A percentile compares a stretch with the other conserved stretches of the same genome.
Evolutionary conservation across 2,888 invertebrate genomes (phyloP).

Genomic region (Chironomus tentans): DNA sequence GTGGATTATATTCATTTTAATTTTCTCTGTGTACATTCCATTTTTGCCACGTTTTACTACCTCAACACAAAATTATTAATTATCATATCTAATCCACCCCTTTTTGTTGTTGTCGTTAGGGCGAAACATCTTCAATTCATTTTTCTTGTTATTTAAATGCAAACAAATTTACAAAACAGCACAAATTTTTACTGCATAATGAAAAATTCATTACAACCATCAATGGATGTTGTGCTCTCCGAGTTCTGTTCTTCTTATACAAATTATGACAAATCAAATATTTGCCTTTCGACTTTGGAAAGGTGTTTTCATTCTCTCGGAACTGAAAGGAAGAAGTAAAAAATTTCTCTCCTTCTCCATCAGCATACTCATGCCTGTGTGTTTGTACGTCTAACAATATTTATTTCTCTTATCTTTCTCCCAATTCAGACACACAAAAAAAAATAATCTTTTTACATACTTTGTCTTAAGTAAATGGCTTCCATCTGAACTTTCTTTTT

Average conservation of each 20-base stretch:
- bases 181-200: background rate
- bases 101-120: background rate
- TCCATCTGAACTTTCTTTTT: background rate
- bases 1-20: background rate
- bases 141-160: background rate
- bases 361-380: background rate
- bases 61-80: background rate
- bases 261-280: conserved; percentile 4
- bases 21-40: background rate
- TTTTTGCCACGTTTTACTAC: background rate
- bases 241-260: background rate
- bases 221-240: background rate
- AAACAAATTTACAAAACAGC: background rate
- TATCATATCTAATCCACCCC: background rate
- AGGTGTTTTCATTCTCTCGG: background rate
- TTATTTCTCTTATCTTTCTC: background rate
- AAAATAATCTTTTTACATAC: background rate
- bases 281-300: background rate
- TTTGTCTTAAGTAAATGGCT: background rate
- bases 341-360: too few species aligned
- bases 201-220: background rate
- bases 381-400: background rate
- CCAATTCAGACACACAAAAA: background rate
- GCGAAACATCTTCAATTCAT: too few species aligned
- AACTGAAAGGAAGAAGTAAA: background rate